Evolutionary conservation across 2,888 invertebrate genomes (phyloP).

Genomic region (Apotomis turbidana): DNA sequence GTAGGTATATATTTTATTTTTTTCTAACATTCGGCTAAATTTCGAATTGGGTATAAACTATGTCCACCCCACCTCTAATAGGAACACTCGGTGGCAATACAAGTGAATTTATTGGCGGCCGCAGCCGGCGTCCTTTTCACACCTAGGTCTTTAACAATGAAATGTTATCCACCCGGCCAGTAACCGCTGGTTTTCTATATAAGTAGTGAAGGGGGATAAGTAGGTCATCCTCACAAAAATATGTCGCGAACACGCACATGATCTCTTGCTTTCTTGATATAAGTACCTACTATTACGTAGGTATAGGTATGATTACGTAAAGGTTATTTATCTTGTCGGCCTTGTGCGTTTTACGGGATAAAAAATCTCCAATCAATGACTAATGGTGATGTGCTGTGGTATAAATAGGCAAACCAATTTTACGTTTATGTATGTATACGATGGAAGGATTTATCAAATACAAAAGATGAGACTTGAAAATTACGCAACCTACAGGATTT

Average conservation of each 20-base stretch:
- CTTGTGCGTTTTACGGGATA: no score
- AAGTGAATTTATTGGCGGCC: slow-evolving; percentile 28
- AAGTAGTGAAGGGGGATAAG: not conserved
- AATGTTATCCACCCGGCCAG: slow-evolving; percentile 14
- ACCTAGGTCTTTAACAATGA: slow-evolving; percentile 24
- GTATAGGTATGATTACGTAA: no score
- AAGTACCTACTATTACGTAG: no score
- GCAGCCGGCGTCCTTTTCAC: slow-evolving; percentile 15
- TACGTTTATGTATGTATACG: no score
- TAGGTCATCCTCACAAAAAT: slow-evolving; percentile 11
- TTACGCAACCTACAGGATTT: no score
- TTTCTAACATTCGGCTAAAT: not conserved
- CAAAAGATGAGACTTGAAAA: no score
- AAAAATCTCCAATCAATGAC: no score
- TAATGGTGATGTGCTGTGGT: no score
- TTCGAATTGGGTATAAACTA: not conserved
- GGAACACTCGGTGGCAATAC: slow-evolving; percentile 1
- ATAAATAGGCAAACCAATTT: no score
- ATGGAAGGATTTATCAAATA: no score
- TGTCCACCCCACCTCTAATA: not conserved
- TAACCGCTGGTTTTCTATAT: not conserved
- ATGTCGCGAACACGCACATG: not conserved
- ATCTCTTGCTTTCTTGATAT: not conserved
- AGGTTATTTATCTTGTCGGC: no score
- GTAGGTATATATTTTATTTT: no score